Conservation (phyloP, 2,888 invertebrate species). For the Neoitamus cyanurus region DNA sequence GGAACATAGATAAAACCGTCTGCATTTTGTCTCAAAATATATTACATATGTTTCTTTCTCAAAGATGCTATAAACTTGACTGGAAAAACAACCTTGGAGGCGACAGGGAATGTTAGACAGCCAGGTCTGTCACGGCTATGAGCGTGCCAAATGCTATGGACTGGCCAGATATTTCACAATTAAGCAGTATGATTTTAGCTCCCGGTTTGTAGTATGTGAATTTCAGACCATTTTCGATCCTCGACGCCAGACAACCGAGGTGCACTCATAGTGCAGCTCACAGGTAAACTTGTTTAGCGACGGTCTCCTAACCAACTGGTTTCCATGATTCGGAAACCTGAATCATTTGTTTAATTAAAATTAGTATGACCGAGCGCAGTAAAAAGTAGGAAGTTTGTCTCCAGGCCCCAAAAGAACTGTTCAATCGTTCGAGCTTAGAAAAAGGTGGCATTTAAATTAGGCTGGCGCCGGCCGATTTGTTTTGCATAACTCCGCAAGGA, state of each 20-base stretch:
- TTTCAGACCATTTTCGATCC: neutral
- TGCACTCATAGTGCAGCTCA: constrained; percentile 17
- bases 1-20: constrained; percentile 1
- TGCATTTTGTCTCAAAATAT: neutral
- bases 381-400: constrained; percentile 23
- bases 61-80: neutral
- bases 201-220: neutral
- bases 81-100: neutral
- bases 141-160: neutral
- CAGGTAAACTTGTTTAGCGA: neutral
- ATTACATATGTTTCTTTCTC: constrained; percentile 5
- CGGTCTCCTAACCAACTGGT: constrained; percentile 2
- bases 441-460: neutral
- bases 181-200: neutral
- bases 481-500: neutral
- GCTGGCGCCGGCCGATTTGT: neutral
- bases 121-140: neutral
- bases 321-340: constrained; percentile 8
- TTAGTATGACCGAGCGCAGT: neutral
- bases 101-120: neutral
- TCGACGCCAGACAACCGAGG: neutral
- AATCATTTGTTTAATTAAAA: constrained; percentile 34
- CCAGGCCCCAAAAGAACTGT: neutral
- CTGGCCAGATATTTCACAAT: neutral
- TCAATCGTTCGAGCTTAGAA: neutral